Base-by-base conservation (phyloP, 2,888 invertebrate genomes). In the Nudaria mundana region DNA sequence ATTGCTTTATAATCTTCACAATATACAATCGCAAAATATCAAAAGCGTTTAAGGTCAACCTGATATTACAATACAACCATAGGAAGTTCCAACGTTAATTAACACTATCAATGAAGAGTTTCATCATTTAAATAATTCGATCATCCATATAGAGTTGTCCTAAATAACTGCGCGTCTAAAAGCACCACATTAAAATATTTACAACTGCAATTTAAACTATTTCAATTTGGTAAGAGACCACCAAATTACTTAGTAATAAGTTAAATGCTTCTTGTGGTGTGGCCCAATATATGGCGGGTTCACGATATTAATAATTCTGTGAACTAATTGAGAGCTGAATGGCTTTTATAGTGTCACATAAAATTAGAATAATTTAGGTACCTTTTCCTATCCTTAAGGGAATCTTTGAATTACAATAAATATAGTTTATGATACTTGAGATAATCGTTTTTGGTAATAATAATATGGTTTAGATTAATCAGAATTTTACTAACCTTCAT, bases 141-240 rank as follows among this genome's bases (percentile, higher is more conserved):
- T 40, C 32, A 42, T 13, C 43, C 38, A 37, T 40, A 40, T 31
- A 28, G 16, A 37, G 38, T 11, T 14, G 15, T 1, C 13, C 26
- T 30, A 24, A 43, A 55, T 40, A 25, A 11, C 26, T 24, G 41
- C 44, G n/a, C 34, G 28, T 38, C 42, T 44, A 31, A 52, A 52
- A 41, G 43, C 36, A 52, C 12, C 11, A 20, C 34, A 56, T 57
- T 30, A 56, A 56, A 55, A 40, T n/a, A n/a, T 37, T 52, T 42
- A 59, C 49, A 5, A 49, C 47, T 36, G 38, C 26, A 50, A 57
- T 48, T 52, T 52, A 38, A 37, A 34, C 28, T 25, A 48, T 56
- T 41, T 39, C 40, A 47, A 47, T 52, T 45, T 28, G 33, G 31
- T 10, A 30, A 13, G 30, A 31, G 41, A 25, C 31, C 12, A 26